Conservation (phyloP, 2,888 invertebrate species). For the Orchestes rusci region DNA sequence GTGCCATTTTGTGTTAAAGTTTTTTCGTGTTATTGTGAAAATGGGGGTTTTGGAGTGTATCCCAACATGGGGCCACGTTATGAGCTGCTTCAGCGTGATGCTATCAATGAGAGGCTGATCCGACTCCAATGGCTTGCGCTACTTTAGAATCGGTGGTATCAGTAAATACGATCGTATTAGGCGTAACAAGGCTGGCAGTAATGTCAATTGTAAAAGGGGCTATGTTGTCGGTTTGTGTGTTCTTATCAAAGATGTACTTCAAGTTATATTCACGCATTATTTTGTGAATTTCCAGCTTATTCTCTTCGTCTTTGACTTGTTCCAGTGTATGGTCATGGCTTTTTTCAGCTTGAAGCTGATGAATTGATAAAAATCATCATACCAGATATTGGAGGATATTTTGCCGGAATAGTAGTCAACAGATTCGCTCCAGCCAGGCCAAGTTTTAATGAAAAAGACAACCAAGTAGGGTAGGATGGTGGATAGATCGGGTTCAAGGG, state of each 20-base stretch:
- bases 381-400: conserved; percentile 29
- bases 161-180: conserved; percentile 28
- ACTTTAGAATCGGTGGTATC: conserved; percentile 24
- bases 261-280: conserved; percentile 5
- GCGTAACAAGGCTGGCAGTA: conserved; percentile 21
- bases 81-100: conserved; percentile 24
- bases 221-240: conserved; percentile 26
- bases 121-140: conserved; percentile 24
- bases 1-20: no score
- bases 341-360: conserved; percentile 27
- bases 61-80: conserved; percentile 30
- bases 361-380: conserved; percentile 29
- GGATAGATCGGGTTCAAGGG: conserved; percentile 21
- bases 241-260: conserved; percentile 14
- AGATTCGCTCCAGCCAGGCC: conserved; percentile 32
- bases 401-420: conserved; percentile 30
- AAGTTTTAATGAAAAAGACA: conserved; percentile 29
- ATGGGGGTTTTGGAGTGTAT: conserved; percentile 26
- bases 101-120: conserved; percentile 7
- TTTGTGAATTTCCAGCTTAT: conserved; percentile 7
- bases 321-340: conserved; percentile 25
- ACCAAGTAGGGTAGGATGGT: conserved; percentile 28
- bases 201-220: conserved; percentile 29
- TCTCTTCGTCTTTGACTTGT: conserved; percentile 16
- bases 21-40: conserved; percentile 26